Percentiles rank a stretch among this genome's conserved stretches.
Evolutionary conservation across 2,113 vertebrate genomes (phyloP).

Genomic region (Mixornis gularis): DNA sequence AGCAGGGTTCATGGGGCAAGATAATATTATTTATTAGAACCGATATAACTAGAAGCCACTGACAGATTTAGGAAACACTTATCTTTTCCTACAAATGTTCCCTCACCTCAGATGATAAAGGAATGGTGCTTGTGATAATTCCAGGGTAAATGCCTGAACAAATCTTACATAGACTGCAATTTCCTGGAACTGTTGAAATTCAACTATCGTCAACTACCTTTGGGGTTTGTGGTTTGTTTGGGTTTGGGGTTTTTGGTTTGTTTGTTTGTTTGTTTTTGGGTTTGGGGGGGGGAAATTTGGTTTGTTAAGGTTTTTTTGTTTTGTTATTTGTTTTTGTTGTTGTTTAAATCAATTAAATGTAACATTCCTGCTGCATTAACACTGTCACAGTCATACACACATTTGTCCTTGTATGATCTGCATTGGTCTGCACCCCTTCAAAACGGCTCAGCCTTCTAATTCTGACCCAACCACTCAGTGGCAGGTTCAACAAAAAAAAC

Average conservation of each 20-base stretch:
- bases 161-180: neutral
- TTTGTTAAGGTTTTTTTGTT: neutral
- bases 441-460: neutral
- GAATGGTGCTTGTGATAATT: neutral
- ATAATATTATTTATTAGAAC: neutral
- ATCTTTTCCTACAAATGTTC: neutral
- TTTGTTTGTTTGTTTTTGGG: neutral
- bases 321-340: neutral
- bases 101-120: neutral
- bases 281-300: accelerated
- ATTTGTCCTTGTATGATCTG: neutral
- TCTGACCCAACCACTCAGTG: neutral
- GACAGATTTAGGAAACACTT: neutral
- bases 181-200: neutral
- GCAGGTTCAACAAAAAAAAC: neutral
- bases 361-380: neutral
- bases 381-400: neutral
- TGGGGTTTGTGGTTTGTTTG: neutral
- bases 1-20: neutral
- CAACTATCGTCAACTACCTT: neutral
- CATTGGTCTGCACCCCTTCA: neutral
- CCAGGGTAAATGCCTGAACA: neutral
- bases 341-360: neutral
- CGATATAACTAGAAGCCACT: neutral
- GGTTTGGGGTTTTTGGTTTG: neutral